Percentiles rank a stretch among this genome's conserved stretches.
Conservation (phyloP, 1,140 invertebrate genomes). For the Pseudachorutes palmiensis region DNA sequence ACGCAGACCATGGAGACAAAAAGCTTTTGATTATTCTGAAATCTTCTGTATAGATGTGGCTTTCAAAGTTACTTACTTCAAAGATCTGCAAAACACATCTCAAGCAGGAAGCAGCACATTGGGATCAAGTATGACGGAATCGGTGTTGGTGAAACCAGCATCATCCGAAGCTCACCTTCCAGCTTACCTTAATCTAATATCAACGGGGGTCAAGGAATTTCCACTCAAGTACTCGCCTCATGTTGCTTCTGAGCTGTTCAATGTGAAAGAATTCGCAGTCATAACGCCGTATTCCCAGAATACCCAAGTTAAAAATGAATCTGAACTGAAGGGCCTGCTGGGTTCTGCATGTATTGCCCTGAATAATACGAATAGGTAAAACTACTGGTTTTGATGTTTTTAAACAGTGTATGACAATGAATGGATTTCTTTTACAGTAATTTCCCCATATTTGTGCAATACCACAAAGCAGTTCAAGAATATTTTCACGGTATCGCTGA, state of each 20-base stretch:
- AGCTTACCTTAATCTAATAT: slow-evolving; percentile 15
- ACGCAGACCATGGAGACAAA: too few relatives aligned
- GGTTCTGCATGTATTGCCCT: slow-evolving; percentile 75
- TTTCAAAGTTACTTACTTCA: slow-evolving; percentile 32
- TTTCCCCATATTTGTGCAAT: slow-evolving; percentile 79
- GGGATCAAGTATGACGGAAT: slow-evolving; percentile 41
- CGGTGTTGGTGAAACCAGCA: slow-evolving; percentile 46
- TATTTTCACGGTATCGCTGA: slow-evolving; percentile 70
- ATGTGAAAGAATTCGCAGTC: slow-evolving; percentile 72
- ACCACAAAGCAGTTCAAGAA: slow-evolving; percentile 70
- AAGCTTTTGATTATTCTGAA: too few relatives aligned
- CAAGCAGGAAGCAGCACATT: background rate
- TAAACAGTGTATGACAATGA: background rate
- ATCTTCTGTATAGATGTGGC: slow-evolving; percentile 22
- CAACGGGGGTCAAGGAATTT: slow-evolving; percentile 12
- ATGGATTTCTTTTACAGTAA: slow-evolving; percentile 49
- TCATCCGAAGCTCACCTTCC: background rate
- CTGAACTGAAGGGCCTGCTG: slow-evolving; percentile 70
- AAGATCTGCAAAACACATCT: slow-evolving; percentile 8
- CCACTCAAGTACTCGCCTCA: slow-evolving; percentile 45
- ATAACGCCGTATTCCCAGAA: slow-evolving; percentile 59
- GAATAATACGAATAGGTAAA: slow-evolving; percentile 66
- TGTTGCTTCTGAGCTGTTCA: slow-evolving; percentile 61
- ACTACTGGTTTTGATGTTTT: slow-evolving; percentile 10
- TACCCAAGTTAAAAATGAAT: slow-evolving; percentile 58